Evolutionary conservation across 2,888 invertebrate species (phyloP).

Genomic region (Dendrolimus houi): DNA sequence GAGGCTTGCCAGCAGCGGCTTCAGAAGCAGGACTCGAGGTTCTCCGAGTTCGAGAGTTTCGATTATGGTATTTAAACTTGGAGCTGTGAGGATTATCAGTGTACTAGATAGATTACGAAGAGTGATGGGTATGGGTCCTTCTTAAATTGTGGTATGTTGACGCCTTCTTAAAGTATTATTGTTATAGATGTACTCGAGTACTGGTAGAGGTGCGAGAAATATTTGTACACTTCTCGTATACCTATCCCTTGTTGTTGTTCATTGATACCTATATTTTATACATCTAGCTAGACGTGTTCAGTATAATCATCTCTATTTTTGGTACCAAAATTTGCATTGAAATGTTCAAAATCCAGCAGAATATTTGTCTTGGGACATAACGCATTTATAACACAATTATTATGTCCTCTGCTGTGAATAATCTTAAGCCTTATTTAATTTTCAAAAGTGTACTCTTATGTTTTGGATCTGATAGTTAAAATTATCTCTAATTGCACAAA

Average conservation of each 20-base stretch:
- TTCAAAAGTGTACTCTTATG: too few relatives aligned
- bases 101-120: slow-evolving; percentile 68
- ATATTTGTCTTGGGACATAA: neutral
- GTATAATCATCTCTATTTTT: slow-evolving; percentile 71
- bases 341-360: slow-evolving; percentile 3
- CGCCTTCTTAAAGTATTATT: slow-evolving; percentile 74
- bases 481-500: too few relatives aligned
- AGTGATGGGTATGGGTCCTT: slow-evolving; percentile 58
- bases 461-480: too few relatives aligned
- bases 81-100: slow-evolving; percentile 46
- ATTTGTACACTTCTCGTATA: slow-evolving; percentile 71
- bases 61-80: slow-evolving; percentile 81
- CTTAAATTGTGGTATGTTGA: slow-evolving; percentile 61
- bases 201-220: slow-evolving; percentile 67
- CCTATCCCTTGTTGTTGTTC: slow-evolving; percentile 73
- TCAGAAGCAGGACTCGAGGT: slow-evolving; percentile 92
- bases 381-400: too few relatives aligned
- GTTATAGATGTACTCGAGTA: slow-evolving; percentile 68
- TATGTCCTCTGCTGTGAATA: too few relatives aligned
- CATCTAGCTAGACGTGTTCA: slow-evolving; percentile 73
- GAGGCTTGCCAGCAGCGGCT: slow-evolving; percentile 91
- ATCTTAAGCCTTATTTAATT: too few relatives aligned
- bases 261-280: slow-evolving; percentile 74
- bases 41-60: slow-evolving; percentile 88
- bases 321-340: slow-evolving; percentile 54